Percentiles rank a stretch among this genome's conserved stretches.
phyloP scores from a whole-genome alignment of 1,140 invertebrate species.

The Sycobia sp. region DNA sequence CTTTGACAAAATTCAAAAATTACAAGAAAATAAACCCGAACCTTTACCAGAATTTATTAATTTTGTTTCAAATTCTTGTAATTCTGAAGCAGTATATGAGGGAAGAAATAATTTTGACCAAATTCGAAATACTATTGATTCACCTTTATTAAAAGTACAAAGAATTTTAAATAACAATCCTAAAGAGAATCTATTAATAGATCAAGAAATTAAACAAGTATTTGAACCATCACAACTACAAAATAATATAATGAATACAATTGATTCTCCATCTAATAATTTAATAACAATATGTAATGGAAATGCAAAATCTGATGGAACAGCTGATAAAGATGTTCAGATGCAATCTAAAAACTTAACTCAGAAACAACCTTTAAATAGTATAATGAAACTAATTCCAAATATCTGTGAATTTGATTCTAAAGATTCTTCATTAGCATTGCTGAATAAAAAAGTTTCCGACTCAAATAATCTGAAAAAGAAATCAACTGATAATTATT shows the following conservation, averaged over 20 bases:
- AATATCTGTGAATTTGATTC: not conserved
- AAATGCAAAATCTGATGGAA: not conserved
- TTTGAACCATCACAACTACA: not conserved
- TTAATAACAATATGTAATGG: not conserved
- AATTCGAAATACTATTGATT: not conserved
- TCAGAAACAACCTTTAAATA: too few relatives aligned
- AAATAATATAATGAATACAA: not conserved
- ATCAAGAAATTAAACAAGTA: not conserved
- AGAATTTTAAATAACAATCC: not conserved
- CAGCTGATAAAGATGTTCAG: not conserved
- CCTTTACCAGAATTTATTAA: slow-evolving; percentile 1
- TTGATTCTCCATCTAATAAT: not conserved
- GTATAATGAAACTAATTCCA: not conserved
- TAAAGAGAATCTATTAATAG: not conserved
- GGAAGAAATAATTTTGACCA: slow-evolving; percentile 1
- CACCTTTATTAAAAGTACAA: not conserved
- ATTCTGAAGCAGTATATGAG: not conserved
- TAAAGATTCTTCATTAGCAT: too few relatives aligned
- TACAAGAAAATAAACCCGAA: not conserved
- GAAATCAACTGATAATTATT: not conserved
- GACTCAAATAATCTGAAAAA: not conserved
- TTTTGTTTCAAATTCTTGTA: slow-evolving; percentile 13
- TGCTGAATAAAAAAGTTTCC: not conserved
- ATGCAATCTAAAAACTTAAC: not conserved
- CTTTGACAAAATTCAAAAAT: not conserved